Base-by-base conservation (phyloP, 2,113 vertebrate genomes). In the Pluvianellus socialis region DNA sequence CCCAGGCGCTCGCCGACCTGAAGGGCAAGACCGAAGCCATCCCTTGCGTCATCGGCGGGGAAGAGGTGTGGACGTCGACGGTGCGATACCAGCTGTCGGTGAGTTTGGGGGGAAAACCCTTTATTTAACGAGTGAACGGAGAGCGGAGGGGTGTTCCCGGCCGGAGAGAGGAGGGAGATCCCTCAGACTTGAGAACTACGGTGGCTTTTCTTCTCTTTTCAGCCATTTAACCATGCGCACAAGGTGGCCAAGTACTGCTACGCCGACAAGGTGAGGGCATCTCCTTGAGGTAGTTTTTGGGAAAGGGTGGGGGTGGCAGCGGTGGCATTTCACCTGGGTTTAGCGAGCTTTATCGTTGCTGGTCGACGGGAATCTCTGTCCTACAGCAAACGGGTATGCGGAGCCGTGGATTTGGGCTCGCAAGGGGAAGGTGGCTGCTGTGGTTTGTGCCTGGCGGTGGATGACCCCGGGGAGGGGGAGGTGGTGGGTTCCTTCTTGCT, bases 241-340 rank as follows among this genome's bases (percentile, higher is more conserved):
- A 99, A 98, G 86, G 98, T 99, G 90, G 99, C 99, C 83, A 99
- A 99, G 98, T 99, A 99, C 98, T 99, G 99, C 94, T 99, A 99
- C 0, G 99, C 99, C 3, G 98, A 99, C 97, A 98, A 99, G 99
- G 99, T 99, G 94, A 98, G 98, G 28, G 2, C 35, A 1, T 9
- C 86, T 49, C 5, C 16, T 16, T 30, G 38, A 28, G 5, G 1
- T 18, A 42, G 62, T 66, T 66, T 44, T 44, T 1, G 63, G 26
- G 47, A 38, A 38, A 38, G 38, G 38, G 38, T 38, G 16, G 32
- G 14, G 38, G 38, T 13, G 42, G 42, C 42, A 15, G 33, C 4
- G 2, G 35, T 38, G 42, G 53, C 2, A 0, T 15, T 49, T 65
- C 2, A 2, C 16, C 33, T 8, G 45, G 52, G 14, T 44, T 84